phyloP scores from a whole-genome alignment of 2,888 invertebrate species.

The Drosophila setosimentum region DNA sequence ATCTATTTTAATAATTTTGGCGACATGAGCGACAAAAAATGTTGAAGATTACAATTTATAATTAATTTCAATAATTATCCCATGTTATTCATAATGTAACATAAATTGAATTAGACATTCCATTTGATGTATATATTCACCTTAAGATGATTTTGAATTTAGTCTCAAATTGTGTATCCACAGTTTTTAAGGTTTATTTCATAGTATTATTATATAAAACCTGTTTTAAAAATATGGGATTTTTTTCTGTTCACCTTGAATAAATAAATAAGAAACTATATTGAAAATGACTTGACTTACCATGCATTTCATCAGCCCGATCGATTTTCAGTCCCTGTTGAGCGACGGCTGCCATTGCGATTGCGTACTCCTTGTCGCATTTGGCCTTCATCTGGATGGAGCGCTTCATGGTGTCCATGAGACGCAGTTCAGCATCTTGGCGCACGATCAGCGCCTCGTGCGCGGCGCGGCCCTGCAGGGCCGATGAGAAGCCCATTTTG shows the following conservation, averaged over 20 bases:
- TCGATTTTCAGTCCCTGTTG: conserved; percentile 94
- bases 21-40: not conserved
- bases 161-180: not conserved
- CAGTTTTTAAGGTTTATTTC: not conserved
- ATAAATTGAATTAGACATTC: not conserved
- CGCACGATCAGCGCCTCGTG: conserved; percentile 96
- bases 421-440: conserved; percentile 96
- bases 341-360: conserved; percentile 92
- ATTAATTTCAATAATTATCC: not conserved
- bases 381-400: conserved; percentile 95
- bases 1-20: not conserved
- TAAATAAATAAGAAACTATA: not conserved
- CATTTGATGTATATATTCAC: not conserved
- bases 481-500: conserved; percentile 93
- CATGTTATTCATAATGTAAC: not conserved
- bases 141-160: not conserved
- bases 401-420: conserved; percentile 96
- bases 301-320: conserved; percentile 85
- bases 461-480: conserved; percentile 94
- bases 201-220: not conserved
- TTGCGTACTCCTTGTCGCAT: conserved; percentile 96
- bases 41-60: not conserved
- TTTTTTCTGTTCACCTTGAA: not conserved
- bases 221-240: not conserved
- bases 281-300: conserved; percentile 63